Base-by-base conservation (phyloP, 2,888 invertebrate genomes). In the Steromphala cineraria region DNA sequence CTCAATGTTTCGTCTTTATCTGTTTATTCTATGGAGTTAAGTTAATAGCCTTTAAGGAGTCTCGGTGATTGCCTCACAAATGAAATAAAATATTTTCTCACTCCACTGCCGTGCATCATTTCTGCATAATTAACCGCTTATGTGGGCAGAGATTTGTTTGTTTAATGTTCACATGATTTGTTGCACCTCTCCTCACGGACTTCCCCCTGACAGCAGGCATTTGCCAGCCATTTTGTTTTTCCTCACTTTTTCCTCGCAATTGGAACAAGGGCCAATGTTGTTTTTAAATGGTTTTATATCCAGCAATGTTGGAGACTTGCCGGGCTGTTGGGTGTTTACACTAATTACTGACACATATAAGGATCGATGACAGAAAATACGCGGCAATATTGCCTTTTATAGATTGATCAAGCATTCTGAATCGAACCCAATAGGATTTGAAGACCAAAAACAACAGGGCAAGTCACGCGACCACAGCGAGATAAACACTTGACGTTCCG, bases 41-140 rank as follows among this genome's bases (percentile, higher is more conserved):
- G 62, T 62, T 62, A 62, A 62, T 62, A 62, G 62, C 24, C 62
- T 17, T 62, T 28, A 62, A 62, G 15, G 62, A 21, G 62, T 24
- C 24, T 15, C 62, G 62, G 28, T 62, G 62, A 62, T 62, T 62
- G 62, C 62, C 5, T 62, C 62, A 62, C 62, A 62, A 62, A 62
- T 62, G 62, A 62, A 62, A 62, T 62, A 62, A 62, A 62, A 62
- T 28, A 62, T 62, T 62, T 62, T 62, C 62, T 62, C 62, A 62
- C 62, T 62, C 28, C 24, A 28, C 62, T 62, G 62, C 28, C 28
- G 28, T 62, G 62, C 62, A 62, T 62, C 62, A 62, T 62, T 62
- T 62, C 62, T 62, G 62, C 62, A 62, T 62, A 62, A 62, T 62
- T 62, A 62, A 62, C 62, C 28, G 62, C 62, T 62, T 62, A 62